Base-by-base conservation (phyloP, 1,140 invertebrate species). In the Brachionus rubens region DNA sequence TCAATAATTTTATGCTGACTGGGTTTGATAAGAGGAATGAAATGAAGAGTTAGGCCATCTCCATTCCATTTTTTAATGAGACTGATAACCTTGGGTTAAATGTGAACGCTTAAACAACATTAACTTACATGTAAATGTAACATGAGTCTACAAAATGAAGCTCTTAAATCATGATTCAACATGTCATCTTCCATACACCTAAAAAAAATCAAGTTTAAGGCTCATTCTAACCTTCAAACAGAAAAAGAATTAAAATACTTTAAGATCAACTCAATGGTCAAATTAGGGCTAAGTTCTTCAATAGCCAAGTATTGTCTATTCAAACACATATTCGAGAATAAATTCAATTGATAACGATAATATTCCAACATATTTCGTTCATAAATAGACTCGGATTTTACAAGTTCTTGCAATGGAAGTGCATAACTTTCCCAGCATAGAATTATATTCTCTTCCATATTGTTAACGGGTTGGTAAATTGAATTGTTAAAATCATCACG, bases 311-410 rank as follows among this genome's bases (percentile, higher is more conserved):
- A 99, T 83, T 99, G 96, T 70, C 97, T 86, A 85, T 98, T 98
- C 68, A 98, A 87, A 84, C 97, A 99, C 96, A 99, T 99, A 85
- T 98, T 96, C 46, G 96, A 97, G 84, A 98, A 98, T 46, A 99
- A 86, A 86, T 98, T 94, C 54, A 99, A 87, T 86, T 99, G 96
- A 87, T 99, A 95, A 75, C 94, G 56, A 33, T 41, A 67, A n/a
- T 54, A 76, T 30, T 72, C 68, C 33, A 72, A 46, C 21, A 65
- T 77, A 48, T 76, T 56, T 48, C 46, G 30, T 50, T 72, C 68
- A 50, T 72, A 72, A 47, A 50, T 72, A 21, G 46, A 72, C 10
- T 72, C 36, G 12, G 68, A 72, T 50, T 72, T 72, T 16, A 72
- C 68, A 12, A 72, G 26, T 40, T 72, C 68, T 50, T 72, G 68